Evolutionary conservation across 2,113 vertebrate genomes (phyloP).

Genomic region (Oenanthe melanoleuca): DNA sequence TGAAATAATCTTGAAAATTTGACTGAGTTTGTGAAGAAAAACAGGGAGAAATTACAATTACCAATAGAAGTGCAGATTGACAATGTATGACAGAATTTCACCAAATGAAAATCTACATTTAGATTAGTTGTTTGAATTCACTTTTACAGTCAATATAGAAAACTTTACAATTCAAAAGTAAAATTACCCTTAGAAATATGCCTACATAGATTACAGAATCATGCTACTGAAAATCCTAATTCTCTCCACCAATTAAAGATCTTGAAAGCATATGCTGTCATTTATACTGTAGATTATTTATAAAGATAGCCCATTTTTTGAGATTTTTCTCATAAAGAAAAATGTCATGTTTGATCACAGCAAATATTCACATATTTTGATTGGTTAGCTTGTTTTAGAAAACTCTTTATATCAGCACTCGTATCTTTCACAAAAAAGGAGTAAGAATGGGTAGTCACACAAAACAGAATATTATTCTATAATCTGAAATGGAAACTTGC

Average conservation of each 20-base stretch:
- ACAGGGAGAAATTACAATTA: not conserved
- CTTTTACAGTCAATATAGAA: not conserved
- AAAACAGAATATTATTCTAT: not conserved
- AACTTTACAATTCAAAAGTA: not conserved
- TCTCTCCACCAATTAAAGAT: not conserved
- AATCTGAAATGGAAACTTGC: not conserved
- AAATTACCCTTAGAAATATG: not conserved
- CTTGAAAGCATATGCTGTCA: not conserved
- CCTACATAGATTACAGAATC: not conserved
- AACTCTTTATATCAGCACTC: not conserved
- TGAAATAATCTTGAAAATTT: not conserved
- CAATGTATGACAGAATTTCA: not conserved
- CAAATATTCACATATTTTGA: not conserved
- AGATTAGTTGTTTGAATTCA: not conserved
- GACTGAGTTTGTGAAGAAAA: not conserved
- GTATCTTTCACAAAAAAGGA: not conserved
- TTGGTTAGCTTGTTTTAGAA: not conserved
- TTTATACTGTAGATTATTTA: not conserved
- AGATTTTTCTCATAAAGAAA: not conserved
- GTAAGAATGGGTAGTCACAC: not conserved
- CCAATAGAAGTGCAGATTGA: not conserved
- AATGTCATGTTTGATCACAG: not conserved
- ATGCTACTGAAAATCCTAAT: not conserved
- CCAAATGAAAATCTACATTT: not conserved
- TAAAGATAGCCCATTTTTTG: not conserved